Evolutionary conservation across 2,797 vertebrate genomes (phyloP).

Genomic region (Glyptemys insculpta): DNA sequence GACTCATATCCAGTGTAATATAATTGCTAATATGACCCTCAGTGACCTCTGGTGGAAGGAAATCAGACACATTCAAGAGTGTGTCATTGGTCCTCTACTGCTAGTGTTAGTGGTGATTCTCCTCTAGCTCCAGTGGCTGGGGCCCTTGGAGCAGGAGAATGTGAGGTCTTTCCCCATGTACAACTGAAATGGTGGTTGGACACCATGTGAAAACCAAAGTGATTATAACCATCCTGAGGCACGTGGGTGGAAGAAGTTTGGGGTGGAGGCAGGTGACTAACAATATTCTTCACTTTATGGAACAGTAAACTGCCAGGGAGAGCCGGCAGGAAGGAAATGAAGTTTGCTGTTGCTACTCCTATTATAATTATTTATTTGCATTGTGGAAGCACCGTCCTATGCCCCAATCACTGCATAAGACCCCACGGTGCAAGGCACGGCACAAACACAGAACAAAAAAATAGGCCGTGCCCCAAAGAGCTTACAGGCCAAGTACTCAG

Average conservation of each 20-base stretch:
- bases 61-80: not conserved
- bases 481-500: not conserved
- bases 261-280: not conserved
- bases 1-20: not conserved
- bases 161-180: not conserved
- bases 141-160: not conserved
- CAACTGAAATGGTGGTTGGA: not conserved
- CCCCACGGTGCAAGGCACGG: not conserved
- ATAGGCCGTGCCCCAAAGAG: not conserved
- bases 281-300: not conserved
- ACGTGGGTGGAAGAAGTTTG: not conserved
- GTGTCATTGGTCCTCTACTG: not conserved
- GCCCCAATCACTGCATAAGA: not conserved
- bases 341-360: not conserved
- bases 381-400: not conserved
- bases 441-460: not conserved
- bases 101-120: not conserved
- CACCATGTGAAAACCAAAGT: not conserved
- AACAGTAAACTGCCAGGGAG: not conserved
- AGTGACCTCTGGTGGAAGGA: not conserved
- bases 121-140: not conserved
- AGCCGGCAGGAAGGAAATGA: not conserved
- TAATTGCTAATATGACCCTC: not conserved
- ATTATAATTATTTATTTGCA: not conserved
- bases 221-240: not conserved